These are phyloP conservation scores for Tretioscincus oriximinensis DNA, from an alignment of 2,113 vertebrate genomes.

Conservation along the genomic window DNA sequence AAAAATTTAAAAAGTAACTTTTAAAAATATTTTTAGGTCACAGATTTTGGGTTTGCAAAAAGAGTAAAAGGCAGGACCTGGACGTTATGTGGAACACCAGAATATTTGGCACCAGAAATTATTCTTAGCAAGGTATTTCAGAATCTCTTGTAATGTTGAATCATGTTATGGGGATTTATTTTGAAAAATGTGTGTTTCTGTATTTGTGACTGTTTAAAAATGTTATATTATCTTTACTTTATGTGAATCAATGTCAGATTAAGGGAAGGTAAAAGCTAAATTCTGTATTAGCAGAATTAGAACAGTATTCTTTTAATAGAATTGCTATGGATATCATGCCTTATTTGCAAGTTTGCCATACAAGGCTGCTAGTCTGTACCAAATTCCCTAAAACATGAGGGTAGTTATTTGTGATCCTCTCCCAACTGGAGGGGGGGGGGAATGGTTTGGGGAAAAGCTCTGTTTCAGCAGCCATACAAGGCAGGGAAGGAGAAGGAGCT, in stretches of 20 bases:
- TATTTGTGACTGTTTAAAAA: no score
- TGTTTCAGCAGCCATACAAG: no score
- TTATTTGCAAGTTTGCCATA: background rate
- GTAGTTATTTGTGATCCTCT: background rate
- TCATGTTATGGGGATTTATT: no score
- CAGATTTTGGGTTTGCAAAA: slow-evolving; percentile 99
- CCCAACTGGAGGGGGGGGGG: no score
- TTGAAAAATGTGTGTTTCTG: no score
- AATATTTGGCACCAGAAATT: slow-evolving; percentile 98
- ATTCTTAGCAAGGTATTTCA: slow-evolving; percentile 95
- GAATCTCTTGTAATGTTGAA: background rate
- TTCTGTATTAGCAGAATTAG: background rate
- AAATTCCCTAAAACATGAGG: background rate
- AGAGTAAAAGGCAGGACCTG: slow-evolving; percentile 99
- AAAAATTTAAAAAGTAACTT: background rate
- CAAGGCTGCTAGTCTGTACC: background rate
- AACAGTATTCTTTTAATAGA: background rate
- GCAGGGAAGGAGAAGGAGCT: no score
- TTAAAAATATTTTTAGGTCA: slow-evolving; percentile 80
- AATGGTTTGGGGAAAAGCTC: no score
- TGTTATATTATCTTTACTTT: no score
- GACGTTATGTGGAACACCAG: slow-evolving; percentile 98
- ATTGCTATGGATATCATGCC: background rate
- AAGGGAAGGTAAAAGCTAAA: no score
- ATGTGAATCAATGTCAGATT: no score